Conservation (phyloP, 2,888 invertebrate genomes). For the Argyresthia albistria region DNA sequence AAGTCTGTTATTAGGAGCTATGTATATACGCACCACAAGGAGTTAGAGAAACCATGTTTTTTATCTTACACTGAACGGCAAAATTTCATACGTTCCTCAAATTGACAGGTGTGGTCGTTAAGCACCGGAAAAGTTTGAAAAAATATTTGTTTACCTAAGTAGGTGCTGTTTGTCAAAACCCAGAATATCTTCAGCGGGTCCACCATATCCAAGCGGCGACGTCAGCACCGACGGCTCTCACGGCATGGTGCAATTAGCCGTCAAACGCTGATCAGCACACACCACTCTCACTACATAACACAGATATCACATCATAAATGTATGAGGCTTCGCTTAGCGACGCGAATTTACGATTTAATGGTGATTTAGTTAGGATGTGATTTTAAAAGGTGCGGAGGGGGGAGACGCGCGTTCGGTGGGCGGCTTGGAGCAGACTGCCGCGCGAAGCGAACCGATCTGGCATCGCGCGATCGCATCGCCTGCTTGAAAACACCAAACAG, state of each 20-base stretch:
- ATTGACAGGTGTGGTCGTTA: too few relatives aligned
- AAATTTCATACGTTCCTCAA: too few relatives aligned
- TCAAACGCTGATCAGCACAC: slow-evolving; percentile 17
- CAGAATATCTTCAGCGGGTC: slow-evolving; percentile 88
- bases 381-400: neutral
- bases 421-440: slow-evolving; percentile 64
- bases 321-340: neutral
- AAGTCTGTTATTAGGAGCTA: neutral
- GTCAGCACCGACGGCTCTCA: slow-evolving; percentile 46
- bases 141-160: slow-evolving; percentile 71
- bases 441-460: slow-evolving; percentile 3
- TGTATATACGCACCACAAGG: neutral
- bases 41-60: neutral
- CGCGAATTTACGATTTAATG: neutral
- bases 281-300: slow-evolving; percentile 15
- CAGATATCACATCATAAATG: neutral
- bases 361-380: neutral
- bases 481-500: too few relatives aligned
- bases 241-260: slow-evolving; percentile 53
- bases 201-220: slow-evolving; percentile 76
- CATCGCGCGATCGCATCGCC: slow-evolving; percentile 14
- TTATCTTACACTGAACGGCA: too few relatives aligned
- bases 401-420: slow-evolving; percentile 39
- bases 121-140: too few relatives aligned
- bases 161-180: slow-evolving; percentile 88